Percentiles rank a stretch among this genome's conserved stretches.
These are phyloP conservation scores for Oxystoma pomonae DNA, from an alignment of 2,888 invertebrate species.

Conservation along the genomic window DNA sequence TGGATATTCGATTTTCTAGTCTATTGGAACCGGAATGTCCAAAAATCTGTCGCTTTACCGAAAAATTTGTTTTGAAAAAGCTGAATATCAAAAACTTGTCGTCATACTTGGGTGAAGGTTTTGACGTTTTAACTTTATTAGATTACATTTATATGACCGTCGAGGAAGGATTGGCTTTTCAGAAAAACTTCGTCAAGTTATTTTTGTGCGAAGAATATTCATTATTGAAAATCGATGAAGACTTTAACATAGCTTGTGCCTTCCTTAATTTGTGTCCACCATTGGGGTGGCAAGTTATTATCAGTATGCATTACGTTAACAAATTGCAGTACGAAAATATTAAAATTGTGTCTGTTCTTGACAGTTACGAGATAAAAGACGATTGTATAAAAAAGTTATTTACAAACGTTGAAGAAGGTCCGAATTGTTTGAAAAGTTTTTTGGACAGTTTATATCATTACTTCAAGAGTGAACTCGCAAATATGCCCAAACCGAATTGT, in stretches of 20 bases:
- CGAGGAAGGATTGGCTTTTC: background rate
- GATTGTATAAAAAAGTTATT: background rate
- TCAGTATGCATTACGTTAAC: background rate
- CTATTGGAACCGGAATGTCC: background rate
- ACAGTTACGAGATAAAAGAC: background rate
- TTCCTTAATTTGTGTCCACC: background rate
- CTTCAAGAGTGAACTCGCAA: background rate
- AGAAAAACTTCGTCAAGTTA: background rate
- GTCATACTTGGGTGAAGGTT: background rate
- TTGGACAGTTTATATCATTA: background rate
- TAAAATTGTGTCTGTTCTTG: background rate
- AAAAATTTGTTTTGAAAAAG: background rate
- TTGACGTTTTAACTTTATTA: background rate
- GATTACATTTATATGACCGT: background rate
- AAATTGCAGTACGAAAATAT: background rate
- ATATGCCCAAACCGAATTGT: background rate
- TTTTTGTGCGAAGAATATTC: background rate
- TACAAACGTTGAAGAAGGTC: background rate
- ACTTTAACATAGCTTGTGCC: background rate
- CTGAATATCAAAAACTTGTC: background rate
- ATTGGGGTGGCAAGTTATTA: background rate
- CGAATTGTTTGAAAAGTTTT: background rate
- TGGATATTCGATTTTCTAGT: background rate
- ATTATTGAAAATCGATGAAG: background rate
- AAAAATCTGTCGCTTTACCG: background rate